A percentile compares a stretch with the other conserved stretches of the same genome.
phyloP scores from a whole-genome alignment of 2,888 invertebrate species.

The Aphodius granarius region DNA sequence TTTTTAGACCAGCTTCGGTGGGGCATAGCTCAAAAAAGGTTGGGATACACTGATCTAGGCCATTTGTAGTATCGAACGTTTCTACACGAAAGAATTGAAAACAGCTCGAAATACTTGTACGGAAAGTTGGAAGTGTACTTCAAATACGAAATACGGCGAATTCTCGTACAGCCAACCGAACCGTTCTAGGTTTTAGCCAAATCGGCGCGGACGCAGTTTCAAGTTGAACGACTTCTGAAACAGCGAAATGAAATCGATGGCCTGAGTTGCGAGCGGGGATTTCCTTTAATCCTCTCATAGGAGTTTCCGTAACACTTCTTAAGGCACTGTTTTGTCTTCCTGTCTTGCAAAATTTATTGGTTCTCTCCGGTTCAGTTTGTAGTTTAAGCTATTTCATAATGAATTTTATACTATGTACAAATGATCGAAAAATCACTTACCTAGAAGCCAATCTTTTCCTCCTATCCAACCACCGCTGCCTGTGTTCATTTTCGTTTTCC shows the following conservation, averaged over 20 bases:
- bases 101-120: neutral
- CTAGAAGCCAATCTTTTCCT: slow-evolving; percentile 76
- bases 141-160: neutral
- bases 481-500: slow-evolving; percentile 72
- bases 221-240: neutral
- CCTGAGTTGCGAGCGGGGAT: neutral
- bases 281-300: neutral
- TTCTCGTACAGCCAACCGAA: neutral
- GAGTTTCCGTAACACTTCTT: neutral
- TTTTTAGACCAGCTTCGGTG: too few relatives aligned
- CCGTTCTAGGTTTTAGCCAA: neutral
- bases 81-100: neutral
- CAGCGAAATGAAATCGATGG: neutral
- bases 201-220: neutral
- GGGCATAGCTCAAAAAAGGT: too few relatives aligned
- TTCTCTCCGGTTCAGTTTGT: neutral
- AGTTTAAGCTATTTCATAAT: neutral
- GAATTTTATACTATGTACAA: neutral
- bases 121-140: neutral
- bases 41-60: too few relatives aligned
- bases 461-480: slow-evolving; percentile 77
- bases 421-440: slow-evolving; percentile 55
- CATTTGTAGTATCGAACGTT: neutral
- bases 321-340: neutral
- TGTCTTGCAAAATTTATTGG: neutral